Conservation (phyloP, 2,888 invertebrate genomes). For the Branchipolynoe longqiensis region DNA sequence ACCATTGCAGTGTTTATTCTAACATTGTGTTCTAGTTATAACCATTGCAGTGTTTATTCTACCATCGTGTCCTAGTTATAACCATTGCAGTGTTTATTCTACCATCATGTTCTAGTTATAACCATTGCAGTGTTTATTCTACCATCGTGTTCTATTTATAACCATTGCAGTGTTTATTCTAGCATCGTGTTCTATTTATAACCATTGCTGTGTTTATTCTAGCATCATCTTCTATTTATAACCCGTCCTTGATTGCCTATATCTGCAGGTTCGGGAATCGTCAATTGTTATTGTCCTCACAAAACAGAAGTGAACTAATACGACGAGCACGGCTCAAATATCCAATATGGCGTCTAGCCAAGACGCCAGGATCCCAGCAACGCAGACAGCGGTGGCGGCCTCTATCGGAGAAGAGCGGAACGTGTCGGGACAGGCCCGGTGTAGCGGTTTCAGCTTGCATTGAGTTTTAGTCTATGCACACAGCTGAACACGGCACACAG, state of each 20-base stretch:
- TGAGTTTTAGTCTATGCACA: too few relatives aligned
- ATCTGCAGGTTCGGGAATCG: conserved; percentile 8
- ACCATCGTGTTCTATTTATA: too few relatives aligned
- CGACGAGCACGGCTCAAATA: neutral
- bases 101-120: neutral
- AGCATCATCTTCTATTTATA: neutral
- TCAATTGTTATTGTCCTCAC: conserved; percentile 7
- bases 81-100: neutral
- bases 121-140: neutral
- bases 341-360: neutral
- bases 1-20: too few relatives aligned
- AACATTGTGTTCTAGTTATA: too few relatives aligned
- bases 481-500: too few relatives aligned
- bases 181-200: neutral
- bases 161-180: neutral
- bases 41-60: too few relatives aligned
- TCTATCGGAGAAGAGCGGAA: too few relatives aligned
- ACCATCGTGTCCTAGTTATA: too few relatives aligned
- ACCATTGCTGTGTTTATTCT: neutral
- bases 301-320: neutral
- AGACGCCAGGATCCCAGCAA: too few relatives aligned
- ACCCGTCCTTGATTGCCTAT: neutral
- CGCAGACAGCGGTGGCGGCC: too few relatives aligned
- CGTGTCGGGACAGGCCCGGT: too few relatives aligned
- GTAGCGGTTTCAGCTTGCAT: too few relatives aligned